phyloP scores from a whole-genome alignment of 2,888 invertebrate genomes.

The Zaprionus obscuricornis region DNA sequence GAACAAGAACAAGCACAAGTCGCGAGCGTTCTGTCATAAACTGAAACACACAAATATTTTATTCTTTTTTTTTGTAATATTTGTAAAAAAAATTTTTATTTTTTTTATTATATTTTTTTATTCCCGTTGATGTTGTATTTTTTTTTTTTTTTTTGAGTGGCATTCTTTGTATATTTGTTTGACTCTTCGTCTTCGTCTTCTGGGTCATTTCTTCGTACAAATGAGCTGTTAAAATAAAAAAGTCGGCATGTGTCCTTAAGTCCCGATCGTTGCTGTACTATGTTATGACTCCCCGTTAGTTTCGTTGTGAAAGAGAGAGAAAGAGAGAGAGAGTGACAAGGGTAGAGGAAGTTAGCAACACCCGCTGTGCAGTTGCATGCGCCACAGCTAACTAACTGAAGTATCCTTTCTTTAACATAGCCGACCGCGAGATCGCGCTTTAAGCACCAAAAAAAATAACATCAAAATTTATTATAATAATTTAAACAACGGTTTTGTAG shows the following conservation, averaged over 20 bases:
- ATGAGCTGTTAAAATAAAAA: conserved; percentile 76
- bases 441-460: conserved; percentile 17
- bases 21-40: conserved; percentile 51
- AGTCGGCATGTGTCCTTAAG: conserved; percentile 66
- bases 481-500: too few species aligned
- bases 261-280: not conserved
- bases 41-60: conserved; percentile 29
- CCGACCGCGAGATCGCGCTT: conserved; percentile 9
- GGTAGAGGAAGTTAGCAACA: conserved; percentile 9
- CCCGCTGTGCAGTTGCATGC: conserved; percentile 39
- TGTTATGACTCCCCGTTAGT: conserved; percentile 18
- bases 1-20: too few species aligned
- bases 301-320: too few species aligned
- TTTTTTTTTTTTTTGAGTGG: conserved; percentile 43
- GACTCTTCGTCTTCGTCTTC: not conserved
- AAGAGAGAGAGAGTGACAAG: not conserved
- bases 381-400: conserved; percentile 30
- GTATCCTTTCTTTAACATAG: too few species aligned
- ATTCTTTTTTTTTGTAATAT: not conserved
- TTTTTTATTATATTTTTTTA: too few species aligned
- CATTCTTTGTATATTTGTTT: conserved; percentile 38
- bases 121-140: too few species aligned
- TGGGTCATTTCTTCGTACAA: conserved; percentile 28
- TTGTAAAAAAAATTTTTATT: conserved; percentile 2
- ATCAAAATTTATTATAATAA: too few species aligned